Evolutionary conservation across 2,888 invertebrate genomes (phyloP).

Genomic region (Ramazzottius varieornatus): DNA sequence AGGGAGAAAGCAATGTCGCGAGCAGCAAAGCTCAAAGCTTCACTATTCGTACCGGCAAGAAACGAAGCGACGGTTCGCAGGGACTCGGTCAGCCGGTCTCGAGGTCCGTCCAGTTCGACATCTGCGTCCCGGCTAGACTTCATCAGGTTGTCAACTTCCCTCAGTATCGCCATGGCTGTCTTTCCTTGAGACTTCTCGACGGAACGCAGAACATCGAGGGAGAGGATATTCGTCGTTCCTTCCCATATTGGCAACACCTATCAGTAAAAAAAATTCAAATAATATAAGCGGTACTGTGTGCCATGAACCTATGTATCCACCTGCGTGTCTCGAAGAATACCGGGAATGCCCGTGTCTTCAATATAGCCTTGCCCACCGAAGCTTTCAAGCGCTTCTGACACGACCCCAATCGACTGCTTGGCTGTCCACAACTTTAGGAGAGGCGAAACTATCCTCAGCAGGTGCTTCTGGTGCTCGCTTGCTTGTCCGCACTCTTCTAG

Average conservation of each 20-base stretch:
- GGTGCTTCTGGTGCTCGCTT: conserved; percentile 20
- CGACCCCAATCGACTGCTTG: conserved; percentile 27
- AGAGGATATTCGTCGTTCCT: conserved; percentile 32
- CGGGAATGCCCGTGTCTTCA: conserved; percentile 31
- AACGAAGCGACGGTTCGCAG: too few species aligned
- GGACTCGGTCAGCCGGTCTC: too few species aligned
- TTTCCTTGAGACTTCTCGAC: too few species aligned
- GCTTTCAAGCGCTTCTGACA: conserved; percentile 30
- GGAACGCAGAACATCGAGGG: conserved; percentile 29
- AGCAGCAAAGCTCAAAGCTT: too few species aligned
- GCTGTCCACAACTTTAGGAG: conserved; percentile 30
- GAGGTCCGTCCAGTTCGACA: too few species aligned
- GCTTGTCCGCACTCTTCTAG: conserved; percentile 20
- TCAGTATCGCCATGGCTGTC: too few species aligned
- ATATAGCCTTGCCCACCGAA: conserved; percentile 34
- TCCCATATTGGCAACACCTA: conserved; percentile 33
- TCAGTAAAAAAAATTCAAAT: not conserved
- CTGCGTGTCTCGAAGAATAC: conserved; percentile 30
- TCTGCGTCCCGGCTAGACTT: too few species aligned
- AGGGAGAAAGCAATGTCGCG: too few species aligned
- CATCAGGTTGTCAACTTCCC: too few species aligned
- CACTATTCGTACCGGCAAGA: too few species aligned
- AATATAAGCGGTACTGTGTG: not conserved
- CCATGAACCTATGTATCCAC: conserved; percentile 14
- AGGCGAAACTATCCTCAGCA: conserved; percentile 29